A percentile compares a stretch with the other conserved stretches of the same genome.
These are phyloP conservation scores for Chauna torquata DNA, from an alignment of 2,113 vertebrate species.

Conservation along the genomic window DNA sequence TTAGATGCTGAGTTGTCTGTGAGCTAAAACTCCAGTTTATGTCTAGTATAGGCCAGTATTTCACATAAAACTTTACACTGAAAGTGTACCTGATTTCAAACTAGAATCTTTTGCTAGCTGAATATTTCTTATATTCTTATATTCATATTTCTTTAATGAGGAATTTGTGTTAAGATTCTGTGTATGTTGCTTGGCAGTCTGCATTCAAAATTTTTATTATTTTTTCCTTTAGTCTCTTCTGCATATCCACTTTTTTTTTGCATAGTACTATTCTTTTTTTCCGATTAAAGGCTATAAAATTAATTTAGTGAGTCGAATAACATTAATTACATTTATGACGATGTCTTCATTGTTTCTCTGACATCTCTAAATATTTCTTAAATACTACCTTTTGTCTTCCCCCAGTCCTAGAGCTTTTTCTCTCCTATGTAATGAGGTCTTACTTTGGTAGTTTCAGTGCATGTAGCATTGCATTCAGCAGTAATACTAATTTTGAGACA, in stretches of 20 bases:
- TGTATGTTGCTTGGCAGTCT: neutral
- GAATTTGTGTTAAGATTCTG: neutral
- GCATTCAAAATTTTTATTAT: neutral
- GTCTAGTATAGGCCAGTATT: neutral
- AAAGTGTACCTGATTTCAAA: neutral
- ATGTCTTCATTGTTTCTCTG: conserved; percentile 20
- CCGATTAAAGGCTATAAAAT: neutral
- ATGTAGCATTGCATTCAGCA: neutral
- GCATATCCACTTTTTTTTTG: neutral
- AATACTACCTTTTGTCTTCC: neutral
- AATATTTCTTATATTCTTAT: too few species aligned
- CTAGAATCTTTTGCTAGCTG: neutral
- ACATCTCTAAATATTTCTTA: conserved; percentile 16
- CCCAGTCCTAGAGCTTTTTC: neutral
- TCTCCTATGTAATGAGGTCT: neutral
- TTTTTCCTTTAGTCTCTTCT: neutral
- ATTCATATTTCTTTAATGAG: neutral
- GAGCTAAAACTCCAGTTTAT: neutral
- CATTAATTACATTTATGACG: conserved; percentile 4
- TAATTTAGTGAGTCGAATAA: conserved; percentile 17
- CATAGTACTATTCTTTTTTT: conserved; percentile 25
- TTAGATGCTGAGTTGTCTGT: neutral
- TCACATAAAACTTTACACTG: neutral
- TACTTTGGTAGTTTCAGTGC: conserved; percentile 20
- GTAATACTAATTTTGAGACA: neutral